These are phyloP conservation scores for Pomacea maculata DNA, from an alignment of 1,140 invertebrate genomes.

Conservation along the genomic window DNA sequence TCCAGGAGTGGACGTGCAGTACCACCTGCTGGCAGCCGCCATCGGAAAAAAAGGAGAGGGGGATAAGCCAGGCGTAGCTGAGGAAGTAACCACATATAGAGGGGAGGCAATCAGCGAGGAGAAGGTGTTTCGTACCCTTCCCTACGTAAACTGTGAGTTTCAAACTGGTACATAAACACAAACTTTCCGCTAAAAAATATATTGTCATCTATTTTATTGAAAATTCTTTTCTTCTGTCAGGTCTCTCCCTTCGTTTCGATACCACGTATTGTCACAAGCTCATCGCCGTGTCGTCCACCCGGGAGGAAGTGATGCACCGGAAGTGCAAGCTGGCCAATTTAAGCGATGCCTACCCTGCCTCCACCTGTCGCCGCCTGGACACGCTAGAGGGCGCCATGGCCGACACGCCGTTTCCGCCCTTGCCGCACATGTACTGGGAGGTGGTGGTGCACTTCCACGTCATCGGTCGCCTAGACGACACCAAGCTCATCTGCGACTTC, in stretches of 20 bases:
- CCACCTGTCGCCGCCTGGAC: constrained; percentile 30
- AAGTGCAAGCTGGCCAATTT: constrained; percentile 32
- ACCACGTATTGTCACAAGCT: constrained; percentile 30
- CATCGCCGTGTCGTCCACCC: constrained; percentile 22
- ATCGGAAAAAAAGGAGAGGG: neutral
- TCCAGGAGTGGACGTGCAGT: constrained; percentile 21
- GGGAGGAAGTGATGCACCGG: constrained; percentile 30
- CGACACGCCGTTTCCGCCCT: constrained; percentile 17
- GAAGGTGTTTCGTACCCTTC: constrained; percentile 20
- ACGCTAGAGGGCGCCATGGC: constrained; percentile 30
- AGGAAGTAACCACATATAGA: neutral
- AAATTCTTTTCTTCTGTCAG: constrained; percentile 7
- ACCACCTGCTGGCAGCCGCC: constrained; percentile 9
- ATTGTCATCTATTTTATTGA: too few relatives aligned
- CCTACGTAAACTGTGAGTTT: constrained; percentile 33
- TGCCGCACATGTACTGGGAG: constrained; percentile 33
- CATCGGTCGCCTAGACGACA: constrained; percentile 26
- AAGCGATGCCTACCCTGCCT: constrained; percentile 15
- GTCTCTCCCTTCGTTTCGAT: constrained; percentile 25
- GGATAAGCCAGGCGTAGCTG: neutral
- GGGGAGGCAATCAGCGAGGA: constrained; percentile 11
- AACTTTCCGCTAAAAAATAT: too few relatives aligned
- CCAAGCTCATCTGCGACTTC: constrained; percentile 30
- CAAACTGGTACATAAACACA: neutral
- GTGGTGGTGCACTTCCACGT: constrained; percentile 29